Conservation (phyloP, 37 sponge, comb jelly and placozoan genomes). For the Amphimedon queenslandica region DNA sequence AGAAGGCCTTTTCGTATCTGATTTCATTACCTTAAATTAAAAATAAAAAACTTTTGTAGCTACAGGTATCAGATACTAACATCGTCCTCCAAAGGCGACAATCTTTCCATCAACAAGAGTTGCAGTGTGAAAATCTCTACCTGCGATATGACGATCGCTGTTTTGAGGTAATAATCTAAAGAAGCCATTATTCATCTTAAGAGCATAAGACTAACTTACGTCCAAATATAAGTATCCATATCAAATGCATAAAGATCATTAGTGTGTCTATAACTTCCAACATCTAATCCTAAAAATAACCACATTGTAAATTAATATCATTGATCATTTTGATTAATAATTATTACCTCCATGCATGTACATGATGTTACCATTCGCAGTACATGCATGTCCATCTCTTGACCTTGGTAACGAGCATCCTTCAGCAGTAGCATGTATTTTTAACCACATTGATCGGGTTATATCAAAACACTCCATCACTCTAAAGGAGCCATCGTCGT, state of each 20-base stretch:
- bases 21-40: no score
- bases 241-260: conserved; percentile 37
- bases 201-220: not conserved
- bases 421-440: no score
- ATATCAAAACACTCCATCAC: no score
- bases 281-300: conserved; percentile 34
- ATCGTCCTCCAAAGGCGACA: conserved; percentile 59
- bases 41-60: no score
- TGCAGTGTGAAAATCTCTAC: conserved; percentile 71
- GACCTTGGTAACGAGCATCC: conserved; percentile 15
- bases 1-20: no score
- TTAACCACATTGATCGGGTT: no score
- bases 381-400: conserved; percentile 64
- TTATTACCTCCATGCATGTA: conserved; percentile 80
- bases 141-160: conserved; percentile 26
- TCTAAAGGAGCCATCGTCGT: conserved; percentile 64
- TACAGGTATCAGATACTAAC: no score
- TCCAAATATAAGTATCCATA: conserved; percentile 50
- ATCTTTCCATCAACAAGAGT: conserved; percentile 34
- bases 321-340: no score
- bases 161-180: not conserved
- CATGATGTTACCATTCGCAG: conserved; percentile 38
- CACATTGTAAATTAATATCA: no score
- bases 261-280: conserved; percentile 20
- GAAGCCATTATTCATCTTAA: not conserved